Evolutionary conservation across 1,140 invertebrate species (phyloP).

Genomic region (Leptinotarsa undecemlineata): DNA sequence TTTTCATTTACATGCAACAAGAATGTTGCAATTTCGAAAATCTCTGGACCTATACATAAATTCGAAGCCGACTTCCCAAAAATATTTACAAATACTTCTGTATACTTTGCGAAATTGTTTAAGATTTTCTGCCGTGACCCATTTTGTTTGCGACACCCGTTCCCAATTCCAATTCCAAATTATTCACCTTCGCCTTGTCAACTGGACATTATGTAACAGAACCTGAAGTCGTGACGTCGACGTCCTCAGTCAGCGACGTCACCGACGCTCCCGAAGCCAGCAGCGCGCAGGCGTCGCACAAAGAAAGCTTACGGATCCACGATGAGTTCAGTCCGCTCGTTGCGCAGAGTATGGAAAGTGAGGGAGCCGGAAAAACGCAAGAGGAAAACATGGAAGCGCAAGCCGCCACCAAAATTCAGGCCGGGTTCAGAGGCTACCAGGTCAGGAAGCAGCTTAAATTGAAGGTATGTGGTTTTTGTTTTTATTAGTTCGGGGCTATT

Average conservation of each 20-base stretch:
- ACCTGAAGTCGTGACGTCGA: constrained; percentile 49
- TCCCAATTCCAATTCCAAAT: constrained; percentile 17
- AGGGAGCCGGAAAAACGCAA: constrained; percentile 45
- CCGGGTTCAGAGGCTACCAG: constrained; percentile 71
- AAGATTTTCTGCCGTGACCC: too few relatives aligned
- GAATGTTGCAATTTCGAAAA: too few relatives aligned
- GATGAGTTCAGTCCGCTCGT: constrained; percentile 7
- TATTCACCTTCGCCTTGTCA: constrained; percentile 28
- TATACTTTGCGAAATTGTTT: too few relatives aligned
- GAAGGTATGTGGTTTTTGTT: constrained; percentile 43
- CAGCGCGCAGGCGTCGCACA: constrained; percentile 37
- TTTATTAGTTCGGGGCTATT: too few relatives aligned
- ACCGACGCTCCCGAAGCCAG: constrained; percentile 27
- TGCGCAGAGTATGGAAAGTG: constrained; percentile 38
- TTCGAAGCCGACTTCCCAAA: too few relatives aligned
- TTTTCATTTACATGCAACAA: too few relatives aligned
- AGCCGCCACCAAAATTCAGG: constrained; percentile 77
- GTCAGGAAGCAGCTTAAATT: constrained; percentile 66
- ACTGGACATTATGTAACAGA: constrained; percentile 41
- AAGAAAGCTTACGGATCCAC: constrained; percentile 37
- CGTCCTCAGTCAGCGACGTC: constrained; percentile 22
- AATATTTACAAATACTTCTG: too few relatives aligned
- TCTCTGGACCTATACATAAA: too few relatives aligned
- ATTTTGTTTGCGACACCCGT: not conserved
- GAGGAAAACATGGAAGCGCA: constrained; percentile 54